Conservation (phyloP, 2,113 vertebrate genomes). For the Phalacrocorax brasilianus region DNA sequence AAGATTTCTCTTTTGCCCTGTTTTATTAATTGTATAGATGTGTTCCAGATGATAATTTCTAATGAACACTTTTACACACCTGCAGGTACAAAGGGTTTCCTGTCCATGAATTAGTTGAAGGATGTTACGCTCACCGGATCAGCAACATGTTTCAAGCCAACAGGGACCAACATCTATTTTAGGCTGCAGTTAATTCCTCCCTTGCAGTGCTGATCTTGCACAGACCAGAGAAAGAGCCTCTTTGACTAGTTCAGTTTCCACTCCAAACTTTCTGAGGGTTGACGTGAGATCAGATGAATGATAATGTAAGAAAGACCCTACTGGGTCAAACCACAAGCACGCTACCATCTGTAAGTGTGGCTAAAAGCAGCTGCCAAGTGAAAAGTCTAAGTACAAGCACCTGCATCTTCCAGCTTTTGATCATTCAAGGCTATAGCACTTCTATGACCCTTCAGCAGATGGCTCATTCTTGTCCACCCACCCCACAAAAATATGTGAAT, state of each 20-base stretch:
- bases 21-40: neutral
- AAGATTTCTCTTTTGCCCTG: neutral
- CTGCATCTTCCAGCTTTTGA: neutral
- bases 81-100: neutral
- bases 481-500: neutral
- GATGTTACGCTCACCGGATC: neutral
- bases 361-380: neutral
- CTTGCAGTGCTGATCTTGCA: neutral
- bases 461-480: neutral
- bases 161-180: neutral
- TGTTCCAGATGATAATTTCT: neutral
- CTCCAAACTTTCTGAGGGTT: neutral
- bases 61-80: neutral
- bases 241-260: neutral
- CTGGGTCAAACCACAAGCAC: neutral
- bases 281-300: neutral
- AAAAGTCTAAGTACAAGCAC: neutral
- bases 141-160: neutral
- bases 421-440: neutral
- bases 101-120: neutral
- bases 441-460: neutral
- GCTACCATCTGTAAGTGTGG: neutral
- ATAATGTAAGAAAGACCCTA: neutral
- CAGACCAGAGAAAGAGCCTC: neutral
- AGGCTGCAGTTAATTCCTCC: neutral